phyloP scores from a whole-genome alignment of 2,888 invertebrate species.

The Chalcis sispes region DNA sequence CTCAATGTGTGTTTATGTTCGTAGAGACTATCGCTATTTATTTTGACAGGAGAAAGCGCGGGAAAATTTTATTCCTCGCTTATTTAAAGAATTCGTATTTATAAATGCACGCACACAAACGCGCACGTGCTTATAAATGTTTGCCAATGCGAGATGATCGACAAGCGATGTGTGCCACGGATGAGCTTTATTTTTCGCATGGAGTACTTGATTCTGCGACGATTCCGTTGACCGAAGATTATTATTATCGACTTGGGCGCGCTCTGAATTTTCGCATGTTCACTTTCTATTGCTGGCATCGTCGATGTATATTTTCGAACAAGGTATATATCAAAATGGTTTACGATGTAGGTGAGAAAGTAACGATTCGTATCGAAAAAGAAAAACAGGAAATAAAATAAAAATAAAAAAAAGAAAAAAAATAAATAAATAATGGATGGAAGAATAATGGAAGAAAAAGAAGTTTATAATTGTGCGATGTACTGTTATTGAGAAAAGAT shows the following conservation, averaged over 20 bases:
- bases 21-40: too few species aligned
- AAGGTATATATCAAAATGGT: too few species aligned
- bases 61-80: constrained; percentile 26
- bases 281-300: not conserved
- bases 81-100: too few species aligned
- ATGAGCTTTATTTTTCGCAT: not conserved
- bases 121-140: not conserved
- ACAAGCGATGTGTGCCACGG: not conserved
- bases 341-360: not conserved
- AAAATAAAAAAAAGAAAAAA: too few species aligned
- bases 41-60: constrained; percentile 46
- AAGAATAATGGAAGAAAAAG: constrained; percentile 4
- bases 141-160: too few species aligned
- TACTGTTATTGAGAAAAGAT: constrained; percentile 1
- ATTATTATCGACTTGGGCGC: not conserved
- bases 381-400: too few species aligned
- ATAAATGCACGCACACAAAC: too few species aligned
- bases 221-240: not conserved
- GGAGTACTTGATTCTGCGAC: not conserved
- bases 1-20: not conserved
- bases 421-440: constrained; percentile 2
- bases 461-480: constrained; percentile 11
- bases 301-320: too few species aligned
- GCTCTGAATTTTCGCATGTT: constrained; percentile 8
- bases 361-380: too few species aligned